Base-by-base conservation (phyloP, 2,113 vertebrate species). In the Rostratula benghalensis region DNA sequence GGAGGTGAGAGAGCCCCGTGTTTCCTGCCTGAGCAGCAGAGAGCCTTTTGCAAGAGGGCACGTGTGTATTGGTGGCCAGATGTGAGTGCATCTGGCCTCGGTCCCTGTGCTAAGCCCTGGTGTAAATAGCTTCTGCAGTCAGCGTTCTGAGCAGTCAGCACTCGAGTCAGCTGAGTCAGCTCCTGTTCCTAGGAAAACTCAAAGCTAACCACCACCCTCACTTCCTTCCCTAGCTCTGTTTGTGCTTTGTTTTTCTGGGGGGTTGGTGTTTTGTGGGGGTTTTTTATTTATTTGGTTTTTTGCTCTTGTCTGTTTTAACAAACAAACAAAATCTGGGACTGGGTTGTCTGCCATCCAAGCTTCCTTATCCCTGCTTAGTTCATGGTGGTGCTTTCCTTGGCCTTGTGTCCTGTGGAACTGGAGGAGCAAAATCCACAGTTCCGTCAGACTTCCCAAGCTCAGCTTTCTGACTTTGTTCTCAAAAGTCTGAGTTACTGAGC, bases 151-250 rank as follows among this genome's bases (percentile, higher is more conserved):
- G n/a, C 61, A 92, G 74, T 96, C 93, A 95, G 93, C 94, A 89
- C 33, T 89, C 31, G 23, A 54, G 82, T 68, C 33, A 68, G 95
- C 95, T 89, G 95, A 96, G 84, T 96, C 91, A 89, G 95, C 91
- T 94, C 77, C 84, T 39, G 45, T 85, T 94, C 67, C 77, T 95
- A 67, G 91, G 76, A 91, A 94, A 93, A 82, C 31, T 86, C 21
- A 24, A 63, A 96, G 70, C 80, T 83, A 84, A 83, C 85, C 70
- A 45, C 80, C 60, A 57, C 78, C 50, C 82, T 89, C 64, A 48
- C 67, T 96, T 93, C 94, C 96, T 94, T 97, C 89, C 93, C 31
- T 45, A 35, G 4, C 19, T 63, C 11, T 19, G 30, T 85, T 63
- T 19, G 39, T 54, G 24, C 39, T 31, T 59, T n/a, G 51, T 28